Evolutionary conservation across 1,140 invertebrate species (phyloP), one percentile per base, ranked within the genome.

Genomic region (Mya arenaria): DNA sequence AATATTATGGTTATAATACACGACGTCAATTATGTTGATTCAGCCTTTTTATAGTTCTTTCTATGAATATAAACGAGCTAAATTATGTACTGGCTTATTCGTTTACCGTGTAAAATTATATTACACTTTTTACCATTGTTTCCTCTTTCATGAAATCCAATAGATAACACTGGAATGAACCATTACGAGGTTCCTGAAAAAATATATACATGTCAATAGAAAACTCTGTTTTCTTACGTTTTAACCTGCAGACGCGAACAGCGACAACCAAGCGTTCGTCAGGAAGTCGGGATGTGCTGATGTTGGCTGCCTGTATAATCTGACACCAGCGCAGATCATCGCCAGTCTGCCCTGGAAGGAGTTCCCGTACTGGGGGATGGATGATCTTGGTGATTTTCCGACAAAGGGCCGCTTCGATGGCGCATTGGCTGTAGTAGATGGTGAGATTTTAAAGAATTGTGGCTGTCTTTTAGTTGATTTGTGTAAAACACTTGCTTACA

Each of bases 81-180:
- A n/a, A n/a, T n/a, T n/a, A n/a, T n/a, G n/a, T n/a, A n/a, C n/a
- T n/a, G n/a, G n/a, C n/a, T n/a, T n/a, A n/a, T n/a, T n/a, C n/a
- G n/a, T n/a, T n/a, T n/a, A n/a, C n/a, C n/a, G n/a, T n/a, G n/a
- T n/a, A n/a, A n/a, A n/a, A n/a, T n/a, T n/a, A 77, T 39, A 88
- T 87, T 25, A 89, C 87, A 88, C 39, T 89, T 32, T 63, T 85
- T 25, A 85, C 85, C 66, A 83, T 80, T 13, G 85, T 85, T 4
- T 63, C 87, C 4, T 28, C 87, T 13, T 39, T 86, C 15, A 90
- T 88, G 52, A 89, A 87, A 72, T 89, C 87, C 37, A n/a, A n/a
- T n/a, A n/a, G n/a, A n/a, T n/a, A n/a, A n/a, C n/a, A n/a, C n/a
- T n/a, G n/a, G n/a, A n/a, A n/a, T n/a, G n/a, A n/a, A n/a, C n/a